These are phyloP conservation scores for Gortyna flavago DNA, from an alignment of 2,888 invertebrate genomes.

Conservation along the genomic window DNA sequence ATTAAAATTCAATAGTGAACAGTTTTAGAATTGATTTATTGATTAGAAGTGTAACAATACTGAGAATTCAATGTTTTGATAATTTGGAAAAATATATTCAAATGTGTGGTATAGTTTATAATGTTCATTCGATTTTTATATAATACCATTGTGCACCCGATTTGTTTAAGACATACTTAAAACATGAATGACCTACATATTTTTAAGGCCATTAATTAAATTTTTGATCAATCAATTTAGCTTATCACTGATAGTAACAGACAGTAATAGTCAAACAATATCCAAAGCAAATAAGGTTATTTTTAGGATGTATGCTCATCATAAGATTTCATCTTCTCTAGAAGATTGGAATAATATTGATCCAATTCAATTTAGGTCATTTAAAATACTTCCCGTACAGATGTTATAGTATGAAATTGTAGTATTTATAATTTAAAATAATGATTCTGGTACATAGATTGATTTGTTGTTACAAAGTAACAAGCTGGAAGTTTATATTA, in stretches of 20 bases:
- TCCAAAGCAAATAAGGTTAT: background rate
- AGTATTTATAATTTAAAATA: background rate
- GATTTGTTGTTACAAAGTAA: background rate
- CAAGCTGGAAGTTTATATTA: background rate
- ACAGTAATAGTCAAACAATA: background rate
- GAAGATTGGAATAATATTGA: background rate
- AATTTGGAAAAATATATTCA: conserved; percentile 13
- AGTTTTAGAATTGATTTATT: conserved; percentile 5
- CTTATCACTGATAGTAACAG: background rate
- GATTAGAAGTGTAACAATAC: conserved; percentile 12
- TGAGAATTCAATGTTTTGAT: conserved; percentile 2
- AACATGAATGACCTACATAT: background rate
- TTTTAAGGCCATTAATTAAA: background rate
- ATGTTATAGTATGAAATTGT: background rate
- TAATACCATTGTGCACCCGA: conserved; percentile 15
- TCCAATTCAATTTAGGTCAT: background rate
- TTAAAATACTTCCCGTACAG: background rate
- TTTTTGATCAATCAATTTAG: background rate
- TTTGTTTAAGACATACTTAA: background rate
- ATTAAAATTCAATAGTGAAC: background rate
- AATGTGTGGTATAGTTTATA: background rate
- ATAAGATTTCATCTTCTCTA: background rate
- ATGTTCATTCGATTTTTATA: background rate
- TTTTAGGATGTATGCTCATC: background rate
- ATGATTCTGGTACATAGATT: background rate